Base-by-base conservation (phyloP, 2,797 vertebrate species). In the Vespertilio murinus region DNA sequence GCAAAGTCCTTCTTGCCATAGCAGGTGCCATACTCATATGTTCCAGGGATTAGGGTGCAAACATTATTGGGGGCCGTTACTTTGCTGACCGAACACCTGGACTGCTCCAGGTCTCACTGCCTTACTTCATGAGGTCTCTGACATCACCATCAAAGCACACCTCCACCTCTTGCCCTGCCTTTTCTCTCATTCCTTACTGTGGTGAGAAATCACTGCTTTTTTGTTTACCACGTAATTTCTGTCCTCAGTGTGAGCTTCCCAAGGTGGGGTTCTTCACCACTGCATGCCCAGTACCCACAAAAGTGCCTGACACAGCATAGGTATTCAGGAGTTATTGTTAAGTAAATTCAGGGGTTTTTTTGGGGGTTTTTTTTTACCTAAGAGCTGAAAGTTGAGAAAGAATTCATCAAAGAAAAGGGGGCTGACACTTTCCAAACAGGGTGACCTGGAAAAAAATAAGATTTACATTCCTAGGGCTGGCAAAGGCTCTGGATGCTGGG, bases 51-150 rank as follows among this genome's bases (percentile, higher is more conserved):
- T 10, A 70, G 30, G 33, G 22, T 77, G 22, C 47, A 14, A 0
- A 1, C 75, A 4, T 45, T 18, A 14, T 17, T 13, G 45, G 30
- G 28, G 33, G 17, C 13, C 0, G 1, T 12, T 18, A 4, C 2
- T 73, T 59, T 40, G 0, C 65, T 54, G 8, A 49, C 42, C 59
- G 52, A 28, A n/a, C 33, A 14, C 52, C 30, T 20, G 52, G 45
- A 12, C 74, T 5, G 0, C 42, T 14, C 30, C 14, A 13, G 38
- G 25, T 52, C 14, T 88, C 42, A n/a, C 25, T 70, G 23, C 81
- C 13, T 93, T 49, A 9, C 20, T 23, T 42, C 16, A 3, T 9
- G 6, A 47, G 18, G 5, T 28, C 45, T 64, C 40, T 42, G n/a
- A 38, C 1, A 3, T 38, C 17, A 2, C 67, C 16, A 17, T 14